Evolutionary conservation across 2,113 vertebrate species (phyloP), one percentile per base, ranked within the genome.

Genomic region (Poicephalus meyeri): DNA sequence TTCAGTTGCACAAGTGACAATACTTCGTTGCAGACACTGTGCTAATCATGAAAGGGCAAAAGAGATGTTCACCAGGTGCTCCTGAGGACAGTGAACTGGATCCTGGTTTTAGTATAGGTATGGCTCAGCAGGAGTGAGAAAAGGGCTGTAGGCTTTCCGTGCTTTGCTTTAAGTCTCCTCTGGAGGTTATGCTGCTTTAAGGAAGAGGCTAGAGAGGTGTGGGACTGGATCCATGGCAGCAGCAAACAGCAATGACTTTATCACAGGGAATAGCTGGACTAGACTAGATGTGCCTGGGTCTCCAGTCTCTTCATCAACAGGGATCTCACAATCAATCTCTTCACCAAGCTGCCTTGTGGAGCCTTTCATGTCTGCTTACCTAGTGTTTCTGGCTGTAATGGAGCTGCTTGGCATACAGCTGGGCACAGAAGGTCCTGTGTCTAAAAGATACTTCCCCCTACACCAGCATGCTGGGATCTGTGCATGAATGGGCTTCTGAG

Each of bases 1-100:
- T 53, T 79, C 39, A 35, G 46, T 0, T 58, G 46, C 3, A 1
- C 25, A 42, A 42, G 33, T 65, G 52, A 44, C 42, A 52, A 7
- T 21, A 65, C 5, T 18, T 52, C 5, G 0, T 24, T 26, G 41
- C 4, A 6, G 26, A 70, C 39, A 28, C 15, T 0, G 0, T 21
- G n/a, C 9, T 49, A 18, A 60, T 60, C 52, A 72, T 5, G 42
- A 78, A 70, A 80, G 37, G 31, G 29, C 18, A 49, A 73, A 83
- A 44, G 29, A 33, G 2, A 26, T 2, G 2, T 33, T 56, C 3
- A 2, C 13, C 24, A n/a, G 24, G 5, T 44, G 65, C 23, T 61
- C 42, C 61, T 44, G 44, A 37, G 52, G 11, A 82, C 42, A 55
- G 16, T 17, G 24, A 55, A 49, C 5, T 81, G 14, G 12, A 77